Evolutionary conservation across 2,888 invertebrate genomes (phyloP).

Genomic region (Ectemnius continuus): DNA sequence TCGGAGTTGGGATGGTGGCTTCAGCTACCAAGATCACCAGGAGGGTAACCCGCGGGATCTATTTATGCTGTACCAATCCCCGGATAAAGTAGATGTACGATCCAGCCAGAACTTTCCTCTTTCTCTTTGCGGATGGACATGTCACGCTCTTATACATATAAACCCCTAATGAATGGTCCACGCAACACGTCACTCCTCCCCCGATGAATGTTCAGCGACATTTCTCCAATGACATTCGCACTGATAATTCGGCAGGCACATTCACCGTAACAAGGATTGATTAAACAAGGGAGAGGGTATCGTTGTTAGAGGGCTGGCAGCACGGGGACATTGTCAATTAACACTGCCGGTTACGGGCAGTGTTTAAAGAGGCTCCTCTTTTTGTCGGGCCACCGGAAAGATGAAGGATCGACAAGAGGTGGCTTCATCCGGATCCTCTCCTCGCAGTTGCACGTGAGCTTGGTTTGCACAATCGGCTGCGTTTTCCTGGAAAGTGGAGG

Average conservation of each 20-base stretch:
- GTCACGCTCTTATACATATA: constrained; percentile 7
- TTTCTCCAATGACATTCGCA: too few relatives aligned
- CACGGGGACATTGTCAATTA: too few relatives aligned
- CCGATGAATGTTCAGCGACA: too few relatives aligned
- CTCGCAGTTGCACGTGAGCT: constrained; percentile 59
- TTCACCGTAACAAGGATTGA: too few relatives aligned
- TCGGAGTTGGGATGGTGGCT: constrained; percentile 40
- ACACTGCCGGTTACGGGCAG: background rate
- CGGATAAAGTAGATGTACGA: constrained; percentile 31
- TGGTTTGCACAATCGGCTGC: constrained; percentile 65
- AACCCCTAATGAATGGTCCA: too few relatives aligned
- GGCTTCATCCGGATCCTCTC: constrained; percentile 51
- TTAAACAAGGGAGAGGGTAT: too few relatives aligned
- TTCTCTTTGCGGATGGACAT: constrained; percentile 18
- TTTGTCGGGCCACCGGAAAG: constrained; percentile 31
- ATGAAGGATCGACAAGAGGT: constrained; percentile 42
- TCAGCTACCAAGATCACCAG: constrained; percentile 22
- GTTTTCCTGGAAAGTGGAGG: constrained; percentile 69
- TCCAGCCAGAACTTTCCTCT: constrained; percentile 21
- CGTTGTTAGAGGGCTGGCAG: too few relatives aligned
- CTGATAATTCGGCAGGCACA: too few relatives aligned
- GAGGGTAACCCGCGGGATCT: constrained; percentile 26
- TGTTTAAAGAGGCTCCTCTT: constrained; percentile 23
- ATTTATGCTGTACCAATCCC: constrained; percentile 20
- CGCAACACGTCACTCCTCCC: too few relatives aligned